Conservation (phyloP, 2,797 vertebrate genomes). For the Phylloscopus collybita region DNA sequence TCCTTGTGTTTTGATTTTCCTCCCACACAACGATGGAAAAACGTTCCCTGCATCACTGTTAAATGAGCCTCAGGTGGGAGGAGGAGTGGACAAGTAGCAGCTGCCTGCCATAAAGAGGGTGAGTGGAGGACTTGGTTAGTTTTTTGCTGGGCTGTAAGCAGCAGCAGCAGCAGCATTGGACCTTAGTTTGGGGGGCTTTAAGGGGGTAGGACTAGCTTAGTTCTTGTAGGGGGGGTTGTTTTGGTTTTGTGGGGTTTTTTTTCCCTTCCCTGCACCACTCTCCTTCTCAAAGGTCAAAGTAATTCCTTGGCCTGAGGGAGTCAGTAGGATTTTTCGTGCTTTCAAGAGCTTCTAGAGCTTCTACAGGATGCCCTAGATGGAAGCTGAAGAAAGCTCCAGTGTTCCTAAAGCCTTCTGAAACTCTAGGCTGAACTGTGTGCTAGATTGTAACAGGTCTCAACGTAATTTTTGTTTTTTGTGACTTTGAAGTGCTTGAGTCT, state of each 20-base stretch:
- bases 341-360: neutral
- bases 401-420: neutral
- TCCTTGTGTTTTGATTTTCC: neutral
- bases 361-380: neutral
- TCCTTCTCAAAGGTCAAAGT: neutral
- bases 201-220: neutral
- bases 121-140: fast-evolving
- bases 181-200: neutral
- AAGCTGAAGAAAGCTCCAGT: neutral
- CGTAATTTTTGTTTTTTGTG: neutral
- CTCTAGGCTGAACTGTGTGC: neutral
- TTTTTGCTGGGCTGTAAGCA: slow-evolving; percentile 20
- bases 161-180: neutral
- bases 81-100: neutral
- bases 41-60: neutral
- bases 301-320: neutral
- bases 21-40: neutral
- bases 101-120: slow-evolving; percentile 36
- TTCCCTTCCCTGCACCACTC: fast-evolving
- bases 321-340: neutral
- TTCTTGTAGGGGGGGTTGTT: neutral
- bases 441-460: neutral
- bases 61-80: slow-evolving; percentile 58
- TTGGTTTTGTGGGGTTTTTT: fast-evolving
- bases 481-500: neutral